Percentiles rank a stretch among this genome's conserved stretches.
Evolutionary conservation across 2,113 vertebrate species (phyloP).

Genomic region (Eulacestoma nigropectus): DNA sequence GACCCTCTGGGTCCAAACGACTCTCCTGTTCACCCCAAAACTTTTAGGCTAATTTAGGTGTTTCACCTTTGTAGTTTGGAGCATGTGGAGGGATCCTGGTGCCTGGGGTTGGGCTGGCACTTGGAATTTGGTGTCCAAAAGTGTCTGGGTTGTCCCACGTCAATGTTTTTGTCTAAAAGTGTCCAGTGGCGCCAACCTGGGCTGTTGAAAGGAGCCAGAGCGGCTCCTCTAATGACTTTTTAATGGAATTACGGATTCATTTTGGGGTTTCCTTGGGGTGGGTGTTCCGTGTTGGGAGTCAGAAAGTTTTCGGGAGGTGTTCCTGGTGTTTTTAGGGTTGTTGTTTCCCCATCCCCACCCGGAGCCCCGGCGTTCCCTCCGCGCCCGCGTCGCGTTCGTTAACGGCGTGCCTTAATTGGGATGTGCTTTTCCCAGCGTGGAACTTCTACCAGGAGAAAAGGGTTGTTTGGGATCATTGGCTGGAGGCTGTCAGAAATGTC

Average conservation of each 20-base stretch:
- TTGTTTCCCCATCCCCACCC: rapidly evolving
- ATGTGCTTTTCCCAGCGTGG: rapidly evolving
- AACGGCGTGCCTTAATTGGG: rapidly evolving
- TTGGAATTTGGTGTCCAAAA: background rate
- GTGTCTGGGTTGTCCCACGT: rapidly evolving
- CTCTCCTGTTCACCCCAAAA: rapidly evolving
- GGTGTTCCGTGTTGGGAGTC: rapidly evolving
- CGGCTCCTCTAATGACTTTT: rapidly evolving
- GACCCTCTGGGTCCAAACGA: rapidly evolving
- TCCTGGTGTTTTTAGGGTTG: background rate
- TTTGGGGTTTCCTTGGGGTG: background rate
- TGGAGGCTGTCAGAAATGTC: rapidly evolving
- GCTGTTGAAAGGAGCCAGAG: background rate
- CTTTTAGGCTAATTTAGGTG: background rate
- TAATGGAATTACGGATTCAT: rapidly evolving
- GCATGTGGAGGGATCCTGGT: rapidly evolving
- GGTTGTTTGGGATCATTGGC: background rate
- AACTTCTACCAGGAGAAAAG: background rate
- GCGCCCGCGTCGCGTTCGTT: rapidly evolving
- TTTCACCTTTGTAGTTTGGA: background rate
- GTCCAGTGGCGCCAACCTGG: rapidly evolving
- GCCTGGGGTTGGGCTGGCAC: rapidly evolving
- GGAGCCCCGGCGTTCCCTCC: rapidly evolving
- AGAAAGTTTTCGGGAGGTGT: background rate
- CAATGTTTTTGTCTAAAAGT: rapidly evolving